Evolutionary conservation across 2,113 vertebrate genomes (phyloP), one percentile per base, ranked within the genome.

Genomic region (Halichoerus grypus): DNA sequence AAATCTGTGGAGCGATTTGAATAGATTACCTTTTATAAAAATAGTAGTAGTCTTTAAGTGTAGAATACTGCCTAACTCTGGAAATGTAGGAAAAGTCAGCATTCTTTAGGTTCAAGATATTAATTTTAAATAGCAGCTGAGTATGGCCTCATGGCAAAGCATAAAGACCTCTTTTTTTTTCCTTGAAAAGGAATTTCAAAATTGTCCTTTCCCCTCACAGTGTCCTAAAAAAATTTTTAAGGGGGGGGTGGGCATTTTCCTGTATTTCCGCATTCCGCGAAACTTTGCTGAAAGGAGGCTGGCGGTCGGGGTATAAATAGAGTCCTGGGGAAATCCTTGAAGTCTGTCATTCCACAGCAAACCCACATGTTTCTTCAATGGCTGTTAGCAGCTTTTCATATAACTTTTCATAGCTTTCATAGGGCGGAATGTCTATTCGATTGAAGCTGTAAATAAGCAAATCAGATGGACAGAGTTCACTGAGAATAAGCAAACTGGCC

Each of bases 341-440:
- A 89, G 94, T 93, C 93, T 3, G 55, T 99, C 99, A 99, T 98
- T 99, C 99, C 98, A 99, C 99, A 95, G 99, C 99, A 88, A 99
- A 99, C 96, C 99, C 99, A 92, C 99, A 99, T 5, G 99, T 99
- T 98, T 99, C 99, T 98, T 99, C 99, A 72, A 99, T 99, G 99
- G 99, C 99, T 18, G 99, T 99, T 98, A 99, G 99, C 98, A 99
- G 99, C 99, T 99, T 99, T 98, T 99, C 99, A 91, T 99, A 99
- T 21, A 99, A 99, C 98, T 99, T 99, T 97, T 99, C 99, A 31
- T 99, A 99, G 98, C 98, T 99, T 98, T 99, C 99, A 14, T 99
- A 99, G 1, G 99, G 99, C 85, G 99, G 99, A 99, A 99, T 99
- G 99, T 99, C 99, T 77, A 99, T 99, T 98, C 99, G 99, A 98